These are phyloP conservation scores for Hydrotaea cyrtoneurina DNA, from an alignment of 2,888 invertebrate genomes.

Conservation along the genomic window DNA sequence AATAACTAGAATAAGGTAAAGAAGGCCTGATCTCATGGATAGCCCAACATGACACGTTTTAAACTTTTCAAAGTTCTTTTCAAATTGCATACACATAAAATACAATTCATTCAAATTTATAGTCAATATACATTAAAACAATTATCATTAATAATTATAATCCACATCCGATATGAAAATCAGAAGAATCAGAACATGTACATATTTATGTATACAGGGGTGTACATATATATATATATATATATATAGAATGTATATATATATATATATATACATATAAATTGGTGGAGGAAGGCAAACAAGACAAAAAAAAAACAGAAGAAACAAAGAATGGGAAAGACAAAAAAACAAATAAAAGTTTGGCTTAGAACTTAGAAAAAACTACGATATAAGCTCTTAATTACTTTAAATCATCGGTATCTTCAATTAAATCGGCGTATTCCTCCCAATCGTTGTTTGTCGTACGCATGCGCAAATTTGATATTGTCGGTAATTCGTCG, in stretches of 20 bases:
- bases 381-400: slow-evolving; percentile 82
- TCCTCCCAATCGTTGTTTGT: slow-evolving; percentile 81
- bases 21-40: slow-evolving; percentile 74
- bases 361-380: slow-evolving; percentile 79
- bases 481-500: slow-evolving; percentile 78
- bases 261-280: no score
- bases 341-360: slow-evolving; percentile 69
- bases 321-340: slow-evolving; percentile 71
- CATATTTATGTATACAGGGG: not conserved
- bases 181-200: not conserved
- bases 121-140: not conserved
- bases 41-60: slow-evolving; percentile 79
- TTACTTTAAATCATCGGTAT: slow-evolving; percentile 82
- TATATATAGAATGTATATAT: no score
- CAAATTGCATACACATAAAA: slow-evolving; percentile 24
- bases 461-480: slow-evolving; percentile 79
- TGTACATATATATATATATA: not conserved
- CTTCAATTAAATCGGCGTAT: slow-evolving; percentile 81
- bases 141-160: not conserved
- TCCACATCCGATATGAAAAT: slow-evolving; percentile 1
- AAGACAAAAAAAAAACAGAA: slow-evolving; percentile 67
- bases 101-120: no score
- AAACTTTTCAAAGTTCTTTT: slow-evolving; percentile 78
- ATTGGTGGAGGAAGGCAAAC: slow-evolving; percentile 7
- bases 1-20: slow-evolving; percentile 71